Base-by-base conservation (phyloP, 2,888 invertebrate genomes). In the Temnothorax rugatulus region DNA sequence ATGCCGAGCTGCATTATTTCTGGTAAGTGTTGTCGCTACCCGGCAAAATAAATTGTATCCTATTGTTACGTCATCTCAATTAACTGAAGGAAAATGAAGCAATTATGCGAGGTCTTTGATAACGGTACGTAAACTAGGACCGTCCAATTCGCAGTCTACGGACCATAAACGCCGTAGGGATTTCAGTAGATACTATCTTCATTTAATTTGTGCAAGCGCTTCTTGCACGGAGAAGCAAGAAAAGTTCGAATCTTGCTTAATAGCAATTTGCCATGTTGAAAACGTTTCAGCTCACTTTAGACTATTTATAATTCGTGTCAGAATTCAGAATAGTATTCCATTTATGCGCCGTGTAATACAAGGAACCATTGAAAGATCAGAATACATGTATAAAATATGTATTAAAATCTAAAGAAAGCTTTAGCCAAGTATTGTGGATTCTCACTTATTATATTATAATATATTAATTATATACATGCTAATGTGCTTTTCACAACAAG, bases 11-110 rank as follows among this genome's bases (percentile, higher is more conserved):
- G 9, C 44, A 68, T 79, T 79, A 76, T 82, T 63, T 34, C 44
- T 73, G 15, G 47, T 25, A 38, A 57, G 41, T 54, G 68, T 79
- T 71, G 79, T 79, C 57, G 66, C 54, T 57, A 74, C 44, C 54
- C 76, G 50, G 29, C 52, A 38, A 64, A 76, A 83, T 77, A 61
- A 85, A 83, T 83, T 71, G 66, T 83, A 71, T 59, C 66, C 74
- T 61, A 79, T 85, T 81, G 77, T 85, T 85, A 77, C 68, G 61
- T 74, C 73, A 74, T 79, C 68, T 85, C 85, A 85, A 85, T 85
- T 85, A 85, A 84, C 84, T 79, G 79, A 74, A 85, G 79, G 85
- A 85, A 84, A 85, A 84, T 79, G 85, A 84, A 84, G 85, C 74
- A 84, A 85, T 85, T 85, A 85, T 84, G 73, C 82, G 61, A 73